These are phyloP conservation scores for Callipepla californica DNA, from an alignment of 2,113 vertebrate genomes.

Conservation along the genomic window DNA sequence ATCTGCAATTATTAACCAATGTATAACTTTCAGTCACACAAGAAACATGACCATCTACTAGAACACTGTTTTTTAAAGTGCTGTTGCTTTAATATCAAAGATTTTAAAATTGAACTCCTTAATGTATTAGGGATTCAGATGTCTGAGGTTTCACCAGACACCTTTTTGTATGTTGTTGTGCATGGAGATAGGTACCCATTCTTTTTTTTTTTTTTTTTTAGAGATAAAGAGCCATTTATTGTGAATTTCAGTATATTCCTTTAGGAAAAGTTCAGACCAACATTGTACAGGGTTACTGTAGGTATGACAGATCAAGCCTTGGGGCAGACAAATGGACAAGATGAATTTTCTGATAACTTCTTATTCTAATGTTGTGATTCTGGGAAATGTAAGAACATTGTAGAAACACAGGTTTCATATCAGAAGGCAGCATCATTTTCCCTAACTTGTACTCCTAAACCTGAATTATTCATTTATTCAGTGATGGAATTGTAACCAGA, in stretches of 20 bases:
- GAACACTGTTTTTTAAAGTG: neutral
- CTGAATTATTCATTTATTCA: neutral
- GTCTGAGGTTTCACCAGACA: neutral
- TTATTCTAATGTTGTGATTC: neutral
- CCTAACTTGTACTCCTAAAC: neutral
- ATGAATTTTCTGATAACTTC: neutral
- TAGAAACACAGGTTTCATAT: neutral
- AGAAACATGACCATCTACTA: neutral
- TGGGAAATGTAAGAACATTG: neutral
- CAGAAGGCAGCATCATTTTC: neutral
- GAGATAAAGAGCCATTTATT: neutral
- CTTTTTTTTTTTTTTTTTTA: neutral
- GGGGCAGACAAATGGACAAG: neutral
- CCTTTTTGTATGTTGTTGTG: neutral
- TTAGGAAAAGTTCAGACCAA: slow-evolving; percentile 13
- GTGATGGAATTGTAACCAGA: neutral
- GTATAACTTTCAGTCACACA: neutral
- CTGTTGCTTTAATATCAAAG: neutral
- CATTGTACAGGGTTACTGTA: neutral
- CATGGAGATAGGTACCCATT: neutral
- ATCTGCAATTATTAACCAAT: neutral
- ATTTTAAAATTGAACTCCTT: neutral
- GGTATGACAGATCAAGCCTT: neutral
- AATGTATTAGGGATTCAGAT: neutral
- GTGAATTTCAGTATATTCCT: neutral